Evolutionary conservation across 2,113 vertebrate genomes (phyloP).

Genomic region (Furnarius figulus): DNA sequence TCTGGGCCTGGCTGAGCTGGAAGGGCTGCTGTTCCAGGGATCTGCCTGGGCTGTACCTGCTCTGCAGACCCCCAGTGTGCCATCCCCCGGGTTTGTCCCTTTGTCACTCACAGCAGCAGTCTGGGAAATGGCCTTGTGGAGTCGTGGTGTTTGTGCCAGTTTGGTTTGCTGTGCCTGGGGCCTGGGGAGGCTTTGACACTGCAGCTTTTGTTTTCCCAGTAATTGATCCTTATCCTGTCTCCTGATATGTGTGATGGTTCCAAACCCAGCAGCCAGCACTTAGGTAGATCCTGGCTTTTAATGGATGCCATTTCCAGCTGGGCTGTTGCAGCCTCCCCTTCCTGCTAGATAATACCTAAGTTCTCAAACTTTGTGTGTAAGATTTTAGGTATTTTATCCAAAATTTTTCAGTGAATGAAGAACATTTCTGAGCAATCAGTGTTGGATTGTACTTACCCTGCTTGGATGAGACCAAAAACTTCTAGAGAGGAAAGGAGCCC

Average conservation of each 20-base stretch:
- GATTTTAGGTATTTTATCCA: background rate
- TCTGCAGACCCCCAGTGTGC: fast-evolving
- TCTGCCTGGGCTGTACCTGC: fast-evolving
- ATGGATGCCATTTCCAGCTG: background rate
- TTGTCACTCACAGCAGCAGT: background rate
- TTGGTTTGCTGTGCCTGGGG: background rate
- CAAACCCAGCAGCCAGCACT: background rate
- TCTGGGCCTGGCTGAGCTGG: background rate
- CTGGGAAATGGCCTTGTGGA: background rate
- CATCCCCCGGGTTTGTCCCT: fast-evolving
- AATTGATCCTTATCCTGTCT: background rate
- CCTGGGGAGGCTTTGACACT: background rate
- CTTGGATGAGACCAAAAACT: background rate
- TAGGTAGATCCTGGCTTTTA: background rate
- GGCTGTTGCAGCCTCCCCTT: background rate
- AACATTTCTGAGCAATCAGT: background rate
- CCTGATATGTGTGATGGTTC: fast-evolving
- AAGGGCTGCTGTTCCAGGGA: background rate
- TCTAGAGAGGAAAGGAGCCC: background rate
- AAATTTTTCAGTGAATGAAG: background rate
- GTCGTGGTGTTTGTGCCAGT: background rate
- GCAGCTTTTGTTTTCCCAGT: background rate
- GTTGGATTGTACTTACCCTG: background rate
- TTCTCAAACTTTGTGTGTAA: background rate
- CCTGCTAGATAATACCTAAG: background rate